Evolutionary conservation across 1,140 invertebrate genomes (phyloP).

Genomic region (Apis laboriosa): DNA sequence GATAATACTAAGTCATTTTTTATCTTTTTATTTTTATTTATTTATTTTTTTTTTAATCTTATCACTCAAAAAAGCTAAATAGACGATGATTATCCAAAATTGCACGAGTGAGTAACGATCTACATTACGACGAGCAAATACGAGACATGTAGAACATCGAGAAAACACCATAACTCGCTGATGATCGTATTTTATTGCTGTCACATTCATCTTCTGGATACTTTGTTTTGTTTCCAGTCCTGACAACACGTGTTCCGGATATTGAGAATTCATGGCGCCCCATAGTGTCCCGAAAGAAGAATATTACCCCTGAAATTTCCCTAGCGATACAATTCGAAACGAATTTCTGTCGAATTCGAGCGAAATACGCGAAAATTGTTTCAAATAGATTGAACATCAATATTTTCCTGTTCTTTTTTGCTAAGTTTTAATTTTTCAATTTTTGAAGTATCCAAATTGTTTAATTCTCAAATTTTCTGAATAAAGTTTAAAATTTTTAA

Average conservation of each 20-base stretch:
- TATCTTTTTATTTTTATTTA: background rate
- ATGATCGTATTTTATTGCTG: conserved; percentile 19
- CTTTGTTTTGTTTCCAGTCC: background rate
- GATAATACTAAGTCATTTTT: background rate
- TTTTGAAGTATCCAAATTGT: too few relatives aligned
- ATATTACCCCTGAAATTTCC: background rate
- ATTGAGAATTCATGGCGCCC: conserved; percentile 1
- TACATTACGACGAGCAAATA: background rate
- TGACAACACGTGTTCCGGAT: background rate
- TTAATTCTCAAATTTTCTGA: too few relatives aligned
- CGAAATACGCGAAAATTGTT: background rate
- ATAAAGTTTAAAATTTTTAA: too few relatives aligned
- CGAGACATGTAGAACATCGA: background rate
- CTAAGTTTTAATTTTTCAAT: too few relatives aligned
- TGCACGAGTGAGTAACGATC: too few relatives aligned
- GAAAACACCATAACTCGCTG: conserved; percentile 1
- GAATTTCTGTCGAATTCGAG: background rate
- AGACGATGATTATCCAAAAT: background rate
- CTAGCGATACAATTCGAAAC: background rate
- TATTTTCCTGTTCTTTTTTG: too few relatives aligned
- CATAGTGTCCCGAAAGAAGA: background rate
- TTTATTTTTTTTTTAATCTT: background rate
- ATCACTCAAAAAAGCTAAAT: too few relatives aligned
- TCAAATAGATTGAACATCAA: too few relatives aligned
- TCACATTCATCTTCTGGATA: conserved; percentile 12